A percentile compares a stretch with the other conserved stretches of the same genome.
These are phyloP conservation scores for Callimorpha dominula DNA, from an alignment of 2,888 invertebrate genomes.

Conservation along the genomic window DNA sequence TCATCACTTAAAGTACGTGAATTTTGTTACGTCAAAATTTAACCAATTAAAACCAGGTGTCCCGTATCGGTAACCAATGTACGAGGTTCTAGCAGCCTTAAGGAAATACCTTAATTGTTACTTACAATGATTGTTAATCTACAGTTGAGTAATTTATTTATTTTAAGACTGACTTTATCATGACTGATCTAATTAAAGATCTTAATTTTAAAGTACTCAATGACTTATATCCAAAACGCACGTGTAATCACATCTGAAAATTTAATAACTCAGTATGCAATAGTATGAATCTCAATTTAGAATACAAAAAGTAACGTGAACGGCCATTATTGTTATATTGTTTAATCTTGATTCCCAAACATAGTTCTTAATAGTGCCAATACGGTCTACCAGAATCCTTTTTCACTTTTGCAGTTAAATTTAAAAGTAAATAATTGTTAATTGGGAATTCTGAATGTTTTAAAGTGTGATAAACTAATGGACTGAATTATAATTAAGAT, in stretches of 20 bases:
- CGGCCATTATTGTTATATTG: slow-evolving; percentile 6
- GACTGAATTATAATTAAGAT: slow-evolving; percentile 63
- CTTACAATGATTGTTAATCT: neutral
- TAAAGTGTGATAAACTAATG: slow-evolving; percentile 45
- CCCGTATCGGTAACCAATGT: too few species aligned
- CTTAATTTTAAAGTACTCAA: neutral
- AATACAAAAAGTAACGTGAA: slow-evolving; percentile 25
- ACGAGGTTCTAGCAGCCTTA: too few species aligned
- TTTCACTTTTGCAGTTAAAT: neutral
- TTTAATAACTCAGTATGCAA: slow-evolving; percentile 22
- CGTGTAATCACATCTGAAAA: slow-evolving; percentile 28
- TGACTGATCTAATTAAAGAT: neutral
- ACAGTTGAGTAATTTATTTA: neutral
- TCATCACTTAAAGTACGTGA: too few species aligned
- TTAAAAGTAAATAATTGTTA: slow-evolving; percentile 26
- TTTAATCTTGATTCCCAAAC: slow-evolving; percentile 13
- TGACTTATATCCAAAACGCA: slow-evolving; percentile 15
- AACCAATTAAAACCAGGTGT: too few species aligned
- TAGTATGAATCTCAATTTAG: slow-evolving; percentile 44
- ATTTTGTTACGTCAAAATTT: too few species aligned
- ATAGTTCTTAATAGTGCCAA: slow-evolving; percentile 37
- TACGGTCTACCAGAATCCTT: slow-evolving; percentile 4
- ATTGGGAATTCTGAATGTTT: slow-evolving; percentile 39
- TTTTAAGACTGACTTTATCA: neutral
- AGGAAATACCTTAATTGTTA: too few species aligned